phyloP scores from a whole-genome alignment of 2,888 invertebrate species.

The Onchidella celtica region DNA sequence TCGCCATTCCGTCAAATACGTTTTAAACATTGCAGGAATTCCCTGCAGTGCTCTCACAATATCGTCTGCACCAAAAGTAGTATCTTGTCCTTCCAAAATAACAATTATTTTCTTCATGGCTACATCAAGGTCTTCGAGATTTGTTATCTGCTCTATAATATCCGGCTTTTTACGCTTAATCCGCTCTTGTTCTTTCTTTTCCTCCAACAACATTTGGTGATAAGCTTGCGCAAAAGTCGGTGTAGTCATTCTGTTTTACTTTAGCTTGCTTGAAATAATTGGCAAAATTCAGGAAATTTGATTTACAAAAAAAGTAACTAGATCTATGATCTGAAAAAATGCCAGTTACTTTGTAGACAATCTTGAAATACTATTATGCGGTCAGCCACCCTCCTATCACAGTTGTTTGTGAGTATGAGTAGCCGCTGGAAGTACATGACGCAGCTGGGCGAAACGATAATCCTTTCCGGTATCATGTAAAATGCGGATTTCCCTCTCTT shows the following conservation, averaged over 20 bases:
- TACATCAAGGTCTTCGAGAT: not conserved
- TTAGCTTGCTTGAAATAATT: not conserved
- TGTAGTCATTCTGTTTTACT: not conserved
- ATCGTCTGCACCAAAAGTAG: not conserved
- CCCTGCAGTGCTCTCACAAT: not conserved
- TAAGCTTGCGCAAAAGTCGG: not conserved
- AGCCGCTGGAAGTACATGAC: too few species aligned
- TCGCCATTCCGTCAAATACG: constrained; percentile 9
- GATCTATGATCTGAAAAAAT: too few species aligned
- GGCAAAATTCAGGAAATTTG: too few species aligned
- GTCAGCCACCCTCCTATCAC: too few species aligned
- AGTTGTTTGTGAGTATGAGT: too few species aligned
- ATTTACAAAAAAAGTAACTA: too few species aligned
- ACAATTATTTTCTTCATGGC: not conserved
- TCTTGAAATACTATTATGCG: too few species aligned
- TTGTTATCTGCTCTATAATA: not conserved
- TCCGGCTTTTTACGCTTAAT: not conserved
- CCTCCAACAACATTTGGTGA: not conserved
- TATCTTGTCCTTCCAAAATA: not conserved
- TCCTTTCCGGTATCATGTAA: too few species aligned
- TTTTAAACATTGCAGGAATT: not conserved
- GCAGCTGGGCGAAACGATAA: too few species aligned
- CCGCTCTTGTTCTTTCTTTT: not conserved
- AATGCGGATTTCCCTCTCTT: too few species aligned
- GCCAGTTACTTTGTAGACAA: too few species aligned